phyloP scores from a whole-genome alignment of 2,888 invertebrate genomes.

The Drosophila quinaria region DNA sequence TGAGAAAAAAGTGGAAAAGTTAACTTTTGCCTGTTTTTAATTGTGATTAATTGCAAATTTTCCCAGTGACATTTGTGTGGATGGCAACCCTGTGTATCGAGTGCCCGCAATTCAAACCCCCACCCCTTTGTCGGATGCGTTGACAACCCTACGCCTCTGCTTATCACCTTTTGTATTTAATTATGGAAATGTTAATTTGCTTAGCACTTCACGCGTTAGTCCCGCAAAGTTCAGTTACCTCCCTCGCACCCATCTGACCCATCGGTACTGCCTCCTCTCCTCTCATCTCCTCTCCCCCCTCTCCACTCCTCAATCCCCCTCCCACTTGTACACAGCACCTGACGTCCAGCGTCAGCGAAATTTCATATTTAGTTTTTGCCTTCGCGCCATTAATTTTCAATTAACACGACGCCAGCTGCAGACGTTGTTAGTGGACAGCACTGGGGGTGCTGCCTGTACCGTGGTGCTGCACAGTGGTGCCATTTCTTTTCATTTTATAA shows the following conservation, averaged over 20 bases:
- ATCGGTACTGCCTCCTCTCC: not conserved
- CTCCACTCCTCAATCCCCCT: not conserved
- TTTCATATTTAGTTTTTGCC: constrained; percentile 79
- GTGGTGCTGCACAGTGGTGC: not conserved
- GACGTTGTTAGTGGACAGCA: constrained; percentile 36
- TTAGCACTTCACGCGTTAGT: constrained; percentile 68
- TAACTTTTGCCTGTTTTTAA: constrained; percentile 53
- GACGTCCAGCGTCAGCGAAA: constrained; percentile 71
- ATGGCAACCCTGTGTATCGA: constrained; percentile 3
- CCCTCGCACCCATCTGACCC: not conserved
- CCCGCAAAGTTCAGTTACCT: constrained; percentile 12
- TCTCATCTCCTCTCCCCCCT: too few species aligned
- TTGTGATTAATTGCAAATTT: constrained; percentile 64
- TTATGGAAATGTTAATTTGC: constrained; percentile 80
- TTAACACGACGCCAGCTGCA: constrained; percentile 76
- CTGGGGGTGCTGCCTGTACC: not conserved
- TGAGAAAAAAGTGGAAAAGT: not conserved
- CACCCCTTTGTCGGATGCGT: not conserved
- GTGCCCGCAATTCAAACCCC: constrained; percentile 4
- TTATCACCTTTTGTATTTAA: constrained; percentile 65
- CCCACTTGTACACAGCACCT: constrained; percentile 58
- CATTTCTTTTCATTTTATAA: too few species aligned
- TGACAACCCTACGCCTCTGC: constrained; percentile 7
- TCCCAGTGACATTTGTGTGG: constrained; percentile 19
- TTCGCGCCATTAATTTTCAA: constrained; percentile 79